phyloP scores from a whole-genome alignment of 2,888 invertebrate genomes.

The Orthonevra nobilis region DNA sequence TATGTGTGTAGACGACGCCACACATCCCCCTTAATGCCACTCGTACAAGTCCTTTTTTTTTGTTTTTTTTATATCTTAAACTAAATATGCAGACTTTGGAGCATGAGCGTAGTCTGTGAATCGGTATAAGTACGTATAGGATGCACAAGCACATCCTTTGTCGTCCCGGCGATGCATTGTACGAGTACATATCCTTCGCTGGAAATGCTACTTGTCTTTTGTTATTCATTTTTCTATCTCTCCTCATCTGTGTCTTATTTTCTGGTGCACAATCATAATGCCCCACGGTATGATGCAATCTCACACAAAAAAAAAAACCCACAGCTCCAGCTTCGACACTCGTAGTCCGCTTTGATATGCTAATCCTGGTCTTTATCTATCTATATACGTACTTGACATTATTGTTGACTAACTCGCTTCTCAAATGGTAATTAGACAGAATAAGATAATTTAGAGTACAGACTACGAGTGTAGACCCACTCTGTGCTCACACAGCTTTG shows the following conservation, averaged over 20 bases:
- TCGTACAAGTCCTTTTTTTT: too few species aligned
- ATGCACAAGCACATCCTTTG: constrained; percentile 71
- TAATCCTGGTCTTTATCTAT: constrained; percentile 68
- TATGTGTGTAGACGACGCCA: too few species aligned
- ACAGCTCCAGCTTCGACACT: constrained; percentile 36
- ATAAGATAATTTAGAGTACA: constrained; percentile 67
- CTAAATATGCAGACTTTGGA: constrained; percentile 32
- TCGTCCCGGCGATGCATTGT: constrained; percentile 73
- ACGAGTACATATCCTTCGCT: constrained; percentile 57
- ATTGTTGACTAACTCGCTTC: constrained; percentile 70
- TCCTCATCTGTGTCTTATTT: constrained; percentile 50
- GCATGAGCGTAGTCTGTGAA: constrained; percentile 18
- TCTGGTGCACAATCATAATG: constrained; percentile 67
- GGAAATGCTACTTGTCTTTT: constrained; percentile 69
- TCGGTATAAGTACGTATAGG: constrained; percentile 13
- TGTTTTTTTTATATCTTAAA: constrained; percentile 2
- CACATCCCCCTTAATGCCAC: too few species aligned
- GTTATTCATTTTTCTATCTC: constrained; percentile 30
- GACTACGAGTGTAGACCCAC: too few species aligned
- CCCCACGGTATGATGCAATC: constrained; percentile 63
- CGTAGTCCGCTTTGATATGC: constrained; percentile 70
- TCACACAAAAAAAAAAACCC: constrained; percentile 65
- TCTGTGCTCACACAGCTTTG: constrained; percentile 40
- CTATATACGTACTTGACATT: constrained; percentile 65
- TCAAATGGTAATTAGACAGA: constrained; percentile 70